phyloP scores from a whole-genome alignment of 2,797 vertebrate species.

The Spea hammondii region DNA sequence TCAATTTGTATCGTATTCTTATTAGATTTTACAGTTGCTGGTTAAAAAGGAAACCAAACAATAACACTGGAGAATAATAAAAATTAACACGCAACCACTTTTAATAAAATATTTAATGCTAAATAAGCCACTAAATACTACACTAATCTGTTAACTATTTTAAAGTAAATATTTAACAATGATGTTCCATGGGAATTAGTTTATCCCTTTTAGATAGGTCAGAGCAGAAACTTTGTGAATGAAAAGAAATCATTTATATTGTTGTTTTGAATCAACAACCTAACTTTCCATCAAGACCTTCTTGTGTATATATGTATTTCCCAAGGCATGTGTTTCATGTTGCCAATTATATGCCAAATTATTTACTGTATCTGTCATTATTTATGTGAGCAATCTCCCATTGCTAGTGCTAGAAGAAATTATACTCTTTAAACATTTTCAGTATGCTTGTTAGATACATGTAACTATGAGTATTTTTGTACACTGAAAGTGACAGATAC shows the following conservation, averaged over 20 bases:
- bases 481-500: too few relatives aligned
- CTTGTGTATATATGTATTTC: constrained; percentile 28
- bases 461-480: too few relatives aligned
- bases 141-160: neutral
- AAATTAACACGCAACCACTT: too few relatives aligned
- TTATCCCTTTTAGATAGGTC: constrained; percentile 6
- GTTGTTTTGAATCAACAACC: constrained; percentile 25
- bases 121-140: neutral
- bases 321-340: constrained; percentile 25
- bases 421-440: too few relatives aligned
- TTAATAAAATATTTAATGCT: too few relatives aligned
- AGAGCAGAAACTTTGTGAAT: constrained; percentile 3
- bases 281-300: constrained; percentile 25
- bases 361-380: constrained; percentile 29
- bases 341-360: constrained; percentile 37
- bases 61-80: too few relatives aligned
- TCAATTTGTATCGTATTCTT: too few relatives aligned
- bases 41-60: too few relatives aligned
- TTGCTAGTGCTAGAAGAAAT: neutral
- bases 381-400: constrained; percentile 21
- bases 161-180: neutral
- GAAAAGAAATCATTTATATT: constrained; percentile 17
- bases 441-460: too few relatives aligned
- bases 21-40: too few relatives aligned
- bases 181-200: constrained; percentile 10